phyloP scores from a whole-genome alignment of 2,888 invertebrate species.

The Agonopterix heracliana region DNA sequence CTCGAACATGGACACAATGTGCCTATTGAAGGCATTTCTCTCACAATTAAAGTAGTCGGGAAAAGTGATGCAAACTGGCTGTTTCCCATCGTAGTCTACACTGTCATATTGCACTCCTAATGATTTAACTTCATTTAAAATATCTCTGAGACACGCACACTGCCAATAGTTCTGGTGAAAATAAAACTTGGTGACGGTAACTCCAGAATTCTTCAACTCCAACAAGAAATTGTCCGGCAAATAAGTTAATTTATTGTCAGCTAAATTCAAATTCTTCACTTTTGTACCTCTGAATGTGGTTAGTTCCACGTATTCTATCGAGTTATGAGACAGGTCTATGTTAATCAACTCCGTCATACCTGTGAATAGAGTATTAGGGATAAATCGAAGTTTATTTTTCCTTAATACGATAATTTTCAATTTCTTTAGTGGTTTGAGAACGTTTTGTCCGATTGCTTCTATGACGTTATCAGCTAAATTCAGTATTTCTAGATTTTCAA shows the following conservation, averaged over 20 bases:
- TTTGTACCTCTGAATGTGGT: slow-evolving; percentile 44
- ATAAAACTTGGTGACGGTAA: slow-evolving; percentile 41
- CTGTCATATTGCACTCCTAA: slow-evolving; percentile 41
- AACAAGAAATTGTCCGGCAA: slow-evolving; percentile 53
- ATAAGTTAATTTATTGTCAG: slow-evolving; percentile 50
- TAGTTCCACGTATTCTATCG: slow-evolving; percentile 40
- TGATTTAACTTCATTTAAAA: slow-evolving; percentile 47
- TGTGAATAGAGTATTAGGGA: slow-evolving; percentile 44
- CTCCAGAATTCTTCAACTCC: slow-evolving; percentile 48
- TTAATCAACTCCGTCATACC: slow-evolving; percentile 36
- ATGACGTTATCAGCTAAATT: slow-evolving; percentile 45
- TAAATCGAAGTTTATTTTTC: slow-evolving; percentile 37
- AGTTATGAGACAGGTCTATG: slow-evolving; percentile 49
- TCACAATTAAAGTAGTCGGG: slow-evolving; percentile 38
- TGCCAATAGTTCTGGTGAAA: slow-evolving; percentile 66
- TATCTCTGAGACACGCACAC: slow-evolving; percentile 49
- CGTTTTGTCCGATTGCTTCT: slow-evolving; percentile 33
- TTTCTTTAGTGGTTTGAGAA: slow-evolving; percentile 41
- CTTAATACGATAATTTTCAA: slow-evolving; percentile 41
- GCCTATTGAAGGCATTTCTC: slow-evolving; percentile 24
- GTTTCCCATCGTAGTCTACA: slow-evolving; percentile 38
- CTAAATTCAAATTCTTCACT: slow-evolving; percentile 48
- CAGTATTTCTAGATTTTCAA: slow-evolving; percentile 42
- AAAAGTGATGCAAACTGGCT: slow-evolving; percentile 48
- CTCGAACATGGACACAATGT: no score